Base-by-base conservation (phyloP, 2,888 invertebrate genomes). In the Lithosia quadra region DNA sequence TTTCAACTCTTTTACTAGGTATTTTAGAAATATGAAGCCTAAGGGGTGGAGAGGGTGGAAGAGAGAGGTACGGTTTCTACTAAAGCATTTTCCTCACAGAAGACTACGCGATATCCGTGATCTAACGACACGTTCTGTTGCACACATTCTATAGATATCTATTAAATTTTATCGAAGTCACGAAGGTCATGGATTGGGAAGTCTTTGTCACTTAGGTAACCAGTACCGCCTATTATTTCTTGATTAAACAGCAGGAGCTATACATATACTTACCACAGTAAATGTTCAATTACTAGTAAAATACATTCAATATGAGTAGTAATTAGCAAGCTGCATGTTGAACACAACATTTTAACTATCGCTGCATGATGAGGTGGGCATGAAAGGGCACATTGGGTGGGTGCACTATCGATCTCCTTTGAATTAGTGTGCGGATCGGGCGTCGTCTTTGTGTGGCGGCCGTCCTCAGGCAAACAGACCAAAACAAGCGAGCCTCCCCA, bases 361-460 rank as follows among this genome's bases (percentile, higher is more conserved):
- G 84, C 76, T 78, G 79, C 84, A 87, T 89, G 86, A 88, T 85
- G 85, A 90, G 88, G 90, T 90, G 87, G 89, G 89, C 90, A 85
- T 90, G 86, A 93, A 94, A 93, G 90, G 93, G 92, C 90, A 81
- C 84, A 84, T 86, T 86, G 89, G 91, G 88, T 86, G 91, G 92
- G 91, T 92, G 93, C 93, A 92, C 91, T 95, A 95, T 95, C 94
- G 94, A 95, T 95, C 94, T 94, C 90, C 86, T 91, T 92, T 92
- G 93, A 94, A 95, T 95, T 94, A 94, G 94, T 94, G 94, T 92
- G 92, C 93, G 93, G 91, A 93, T 94, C 94, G 94, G 90, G 89
- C 91, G 90, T 86, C 93, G 94, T 94, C 94, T 94, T 95, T 94
- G 93, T 94, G 92, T 88, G 89, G 88, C 80, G 83, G 85, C 92